Conservation (phyloP, 2,113 vertebrate genomes). For the Paramormyrops kingsleyae region DNA sequence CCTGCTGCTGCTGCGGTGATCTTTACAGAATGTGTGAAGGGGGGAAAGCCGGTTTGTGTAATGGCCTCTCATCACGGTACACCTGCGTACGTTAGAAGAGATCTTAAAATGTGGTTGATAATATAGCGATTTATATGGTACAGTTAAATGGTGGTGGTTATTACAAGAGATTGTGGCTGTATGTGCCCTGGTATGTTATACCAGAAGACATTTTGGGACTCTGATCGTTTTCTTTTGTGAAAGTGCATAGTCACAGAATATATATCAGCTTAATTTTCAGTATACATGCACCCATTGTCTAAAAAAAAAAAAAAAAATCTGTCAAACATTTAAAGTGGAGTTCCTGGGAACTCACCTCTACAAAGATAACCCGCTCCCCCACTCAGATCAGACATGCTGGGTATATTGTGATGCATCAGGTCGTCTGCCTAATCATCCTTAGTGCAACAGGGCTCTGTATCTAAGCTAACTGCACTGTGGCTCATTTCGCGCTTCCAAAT, state of each 20-base stretch:
- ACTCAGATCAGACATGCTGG: neutral
- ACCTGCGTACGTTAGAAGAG: neutral
- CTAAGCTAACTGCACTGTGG: neutral
- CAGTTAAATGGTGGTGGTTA: neutral
- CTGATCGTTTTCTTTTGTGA: neutral
- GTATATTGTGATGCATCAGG: neutral
- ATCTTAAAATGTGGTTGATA: neutral
- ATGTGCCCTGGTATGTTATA: neutral
- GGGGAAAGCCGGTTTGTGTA: neutral
- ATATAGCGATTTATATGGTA: neutral
- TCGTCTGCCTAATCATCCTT: neutral
- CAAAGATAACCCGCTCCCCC: neutral
- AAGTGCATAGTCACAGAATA: neutral
- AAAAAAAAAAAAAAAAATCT: neutral
- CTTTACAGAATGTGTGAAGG: neutral
- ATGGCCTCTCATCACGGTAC: neutral
- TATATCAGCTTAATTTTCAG: neutral
- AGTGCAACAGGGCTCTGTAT: neutral
- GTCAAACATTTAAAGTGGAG: neutral
- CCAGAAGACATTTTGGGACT: neutral
- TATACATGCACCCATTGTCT: neutral
- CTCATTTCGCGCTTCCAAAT: neutral
- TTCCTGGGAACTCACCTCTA: neutral
- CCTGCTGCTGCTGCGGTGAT: neutral
- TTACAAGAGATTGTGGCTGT: neutral